Evolutionary conservation across 2,888 invertebrate genomes (phyloP), one percentile per base, ranked within the genome.

Genomic region (Spatulosminthurus flaviceps): DNA sequence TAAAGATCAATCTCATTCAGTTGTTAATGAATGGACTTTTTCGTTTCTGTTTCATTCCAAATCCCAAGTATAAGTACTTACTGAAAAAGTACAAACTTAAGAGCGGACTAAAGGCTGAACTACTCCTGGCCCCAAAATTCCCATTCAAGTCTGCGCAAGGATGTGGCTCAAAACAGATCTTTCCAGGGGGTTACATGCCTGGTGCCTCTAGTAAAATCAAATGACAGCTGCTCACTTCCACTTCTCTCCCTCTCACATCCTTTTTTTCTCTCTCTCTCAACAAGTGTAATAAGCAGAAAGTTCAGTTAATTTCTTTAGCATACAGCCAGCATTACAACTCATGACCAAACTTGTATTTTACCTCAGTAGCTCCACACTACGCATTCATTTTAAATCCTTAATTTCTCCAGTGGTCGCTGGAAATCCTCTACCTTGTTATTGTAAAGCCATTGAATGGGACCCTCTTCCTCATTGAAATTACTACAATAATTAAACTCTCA

Each of bases 211-310:
- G 70, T 29, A 71, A 80, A 80, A 77, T 61, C 77, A 77, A 80
- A 77, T 80, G 80, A 80, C 80, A 80, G 80, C 80, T 80, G 80
- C 80, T 72, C 70, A 80, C 77, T 67, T 51, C 13, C 34, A 29
- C 66, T 64, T 60, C 51, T 43, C 67, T 70, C 69, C 24, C 41
- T 19, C 60, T 70, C 41, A 28, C 28, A 43, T 34, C 34, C 41
- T 66, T 34, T 61, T 66, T 66, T 70, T 61, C 73, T 61, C 51
- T 79, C 61, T 79, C 41, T n/a, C n/a, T n/a, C 4, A 34, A 19
- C 5, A 51, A 51, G 16, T 51, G 51, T 51, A 51, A 9, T 51
- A 51, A 51, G 51, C 5, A 51, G 51, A 51, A 51, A 51, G 9
- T 51, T 51, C 16, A 51, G 51, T 19, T 51, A 51, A 51, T 51